These are phyloP conservation scores for Actinia equina DNA, from an alignment of 64 coral and sea anemone species.

Conservation along the genomic window DNA sequence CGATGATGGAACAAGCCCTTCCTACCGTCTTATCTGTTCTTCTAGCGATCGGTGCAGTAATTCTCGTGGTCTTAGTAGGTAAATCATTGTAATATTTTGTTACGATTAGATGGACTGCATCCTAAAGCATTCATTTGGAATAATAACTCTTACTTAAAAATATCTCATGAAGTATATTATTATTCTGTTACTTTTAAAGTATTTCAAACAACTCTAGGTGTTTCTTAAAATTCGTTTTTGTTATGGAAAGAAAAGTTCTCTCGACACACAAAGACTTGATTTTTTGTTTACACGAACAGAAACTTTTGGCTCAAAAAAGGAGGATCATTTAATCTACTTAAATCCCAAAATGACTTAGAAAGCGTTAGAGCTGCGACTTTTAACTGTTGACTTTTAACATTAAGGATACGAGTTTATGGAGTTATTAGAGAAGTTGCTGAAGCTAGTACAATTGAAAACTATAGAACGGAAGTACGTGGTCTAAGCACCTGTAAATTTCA, in stretches of 20 bases:
- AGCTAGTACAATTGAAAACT: neutral
- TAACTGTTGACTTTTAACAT: neutral
- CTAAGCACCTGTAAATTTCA: neutral
- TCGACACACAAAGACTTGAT: neutral
- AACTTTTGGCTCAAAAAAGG: neutral
- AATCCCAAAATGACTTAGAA: neutral
- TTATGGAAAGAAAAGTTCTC: neutral
- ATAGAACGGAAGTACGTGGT: neutral
- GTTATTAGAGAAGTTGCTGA: neutral
- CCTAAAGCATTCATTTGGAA: neutral
- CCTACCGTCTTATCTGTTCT: conserved; percentile 40
- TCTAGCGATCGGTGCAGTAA: conserved; percentile 53
- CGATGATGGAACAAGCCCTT: conserved; percentile 19
- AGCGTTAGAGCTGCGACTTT: neutral
- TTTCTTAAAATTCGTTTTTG: neutral
- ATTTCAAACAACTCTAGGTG: neutral
- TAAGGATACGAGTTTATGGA: neutral
- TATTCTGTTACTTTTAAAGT: neutral
- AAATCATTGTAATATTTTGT: conserved; percentile 4
- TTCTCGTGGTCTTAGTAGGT: conserved; percentile 70
- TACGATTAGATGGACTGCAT: neutral
- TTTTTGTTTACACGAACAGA: neutral
- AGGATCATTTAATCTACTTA: neutral
- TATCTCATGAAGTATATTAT: neutral
- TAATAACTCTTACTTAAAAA: neutral